A percentile compares a stretch with the other conserved stretches of the same genome.
phyloP scores from a whole-genome alignment of 2,113 vertebrate genomes.

The Entelurus aequoreus region DNA sequence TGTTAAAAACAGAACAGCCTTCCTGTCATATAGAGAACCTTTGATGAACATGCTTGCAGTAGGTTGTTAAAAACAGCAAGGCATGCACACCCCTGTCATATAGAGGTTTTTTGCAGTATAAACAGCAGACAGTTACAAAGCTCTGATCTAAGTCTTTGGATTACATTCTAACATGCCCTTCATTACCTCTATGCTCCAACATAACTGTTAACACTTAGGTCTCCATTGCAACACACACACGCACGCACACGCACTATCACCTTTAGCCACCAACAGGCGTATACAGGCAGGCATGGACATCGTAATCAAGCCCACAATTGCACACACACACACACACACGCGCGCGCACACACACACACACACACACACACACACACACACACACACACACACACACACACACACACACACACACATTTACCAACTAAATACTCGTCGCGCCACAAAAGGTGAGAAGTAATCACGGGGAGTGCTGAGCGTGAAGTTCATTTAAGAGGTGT shows the following conservation, averaged over 20 bases:
- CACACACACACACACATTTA: background rate
- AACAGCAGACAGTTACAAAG: too few species aligned
- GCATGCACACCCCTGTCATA: too few species aligned
- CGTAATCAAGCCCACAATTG: conserved; percentile 54
- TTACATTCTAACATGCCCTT: conserved; percentile 34
- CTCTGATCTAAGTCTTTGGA: conserved; percentile 6
- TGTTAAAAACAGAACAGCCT: too few species aligned
- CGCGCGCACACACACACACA: background rate
- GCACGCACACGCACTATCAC: conserved; percentile 23
- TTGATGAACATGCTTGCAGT: too few species aligned
- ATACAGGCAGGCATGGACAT: conserved; percentile 19
- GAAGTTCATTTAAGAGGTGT: conserved; percentile 56
- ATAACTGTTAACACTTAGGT: conserved; percentile 19
- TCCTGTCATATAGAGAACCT: too few species aligned
- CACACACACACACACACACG: conserved; percentile 22
- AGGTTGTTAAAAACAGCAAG: too few species aligned
- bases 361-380: too few species aligned
- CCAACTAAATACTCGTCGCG: conserved; percentile 9
- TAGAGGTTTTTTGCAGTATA: too few species aligned
- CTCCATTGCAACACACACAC: conserved; percentile 36
- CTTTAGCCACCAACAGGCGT: conserved; percentile 18
- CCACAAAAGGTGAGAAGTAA: conserved; percentile 51
- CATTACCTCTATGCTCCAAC: conserved; percentile 17
- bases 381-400: too few species aligned
- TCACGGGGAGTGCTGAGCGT: conserved; percentile 65